Percentiles rank a stretch among this genome's conserved stretches.
Conservation (phyloP, 1,140 invertebrate genomes). For the Archivesica marissinica region DNA sequence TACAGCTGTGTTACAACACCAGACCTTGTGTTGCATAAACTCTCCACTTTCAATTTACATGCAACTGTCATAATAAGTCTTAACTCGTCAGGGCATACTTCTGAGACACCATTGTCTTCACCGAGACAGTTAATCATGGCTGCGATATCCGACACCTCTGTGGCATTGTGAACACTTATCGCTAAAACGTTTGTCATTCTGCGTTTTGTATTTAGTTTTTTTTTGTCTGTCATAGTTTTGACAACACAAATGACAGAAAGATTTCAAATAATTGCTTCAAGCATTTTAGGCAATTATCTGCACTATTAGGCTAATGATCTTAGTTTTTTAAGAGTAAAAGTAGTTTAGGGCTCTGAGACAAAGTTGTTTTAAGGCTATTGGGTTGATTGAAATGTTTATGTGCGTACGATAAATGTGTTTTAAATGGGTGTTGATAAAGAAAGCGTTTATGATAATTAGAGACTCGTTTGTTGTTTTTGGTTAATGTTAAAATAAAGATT, state of each 20-base stretch:
- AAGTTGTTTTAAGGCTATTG: not conserved
- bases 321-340: slow-evolving; percentile 13
- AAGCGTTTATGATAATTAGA: slow-evolving; percentile 1
- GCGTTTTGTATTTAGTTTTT: no score
- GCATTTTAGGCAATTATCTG: slow-evolving; percentile 52
- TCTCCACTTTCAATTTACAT: not conserved
- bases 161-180: not conserved
- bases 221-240: not conserved
- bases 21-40: no score
- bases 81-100: not conserved
- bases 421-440: not conserved
- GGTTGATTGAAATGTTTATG: no score
- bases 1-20: no score
- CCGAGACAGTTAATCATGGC: not conserved
- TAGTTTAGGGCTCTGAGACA: not conserved
- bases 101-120: not conserved
- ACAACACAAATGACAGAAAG: slow-evolving; percentile 7
- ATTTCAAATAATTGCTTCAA: slow-evolving; percentile 14
- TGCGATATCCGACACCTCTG: not conserved
- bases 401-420: not conserved
- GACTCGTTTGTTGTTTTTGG: no score
- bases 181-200: not conserved
- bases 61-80: not conserved
- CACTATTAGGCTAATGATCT: slow-evolving; percentile 39
- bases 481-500: no score